Percentiles rank a stretch among this genome's conserved stretches.
These are phyloP conservation scores for Drosophila trichaetosa DNA, from an alignment of 2,888 invertebrate genomes.

Conservation along the genomic window DNA sequence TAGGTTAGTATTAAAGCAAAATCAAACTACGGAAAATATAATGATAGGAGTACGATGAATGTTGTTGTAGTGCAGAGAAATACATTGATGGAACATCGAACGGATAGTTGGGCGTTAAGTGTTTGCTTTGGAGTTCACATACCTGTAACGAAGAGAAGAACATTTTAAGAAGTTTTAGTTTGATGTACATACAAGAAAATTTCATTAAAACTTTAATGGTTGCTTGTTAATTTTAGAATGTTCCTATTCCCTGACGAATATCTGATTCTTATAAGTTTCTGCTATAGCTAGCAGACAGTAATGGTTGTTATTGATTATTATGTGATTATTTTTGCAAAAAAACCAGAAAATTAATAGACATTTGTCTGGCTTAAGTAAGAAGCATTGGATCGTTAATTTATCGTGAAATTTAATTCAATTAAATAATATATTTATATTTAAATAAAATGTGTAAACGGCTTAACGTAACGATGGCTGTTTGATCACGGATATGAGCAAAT, in stretches of 20 bases:
- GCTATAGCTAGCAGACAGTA: not conserved
- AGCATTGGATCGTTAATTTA: not conserved
- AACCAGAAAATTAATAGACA: not conserved
- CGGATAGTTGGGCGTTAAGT: constrained; percentile 23
- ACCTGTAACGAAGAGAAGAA: constrained; percentile 45
- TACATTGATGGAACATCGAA: constrained; percentile 66
- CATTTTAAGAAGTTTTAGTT: not conserved
- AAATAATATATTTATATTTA: not conserved
- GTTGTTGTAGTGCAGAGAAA: constrained; percentile 45
- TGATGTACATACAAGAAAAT: not conserved
- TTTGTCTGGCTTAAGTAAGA: not conserved
- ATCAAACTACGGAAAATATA: constrained; percentile 40
- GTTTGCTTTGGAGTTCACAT: constrained; percentile 23
- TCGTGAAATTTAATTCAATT: not conserved
- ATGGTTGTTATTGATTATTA: not conserved
- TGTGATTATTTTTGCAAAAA: not conserved
- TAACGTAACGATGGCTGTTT: not conserved
- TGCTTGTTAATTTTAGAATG: not conserved
- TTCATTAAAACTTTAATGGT: not conserved
- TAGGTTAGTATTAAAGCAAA: constrained; percentile 41
- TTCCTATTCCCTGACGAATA: not conserved
- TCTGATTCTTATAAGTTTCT: not conserved
- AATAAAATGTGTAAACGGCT: constrained; percentile 4
- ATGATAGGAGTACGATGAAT: constrained; percentile 31
- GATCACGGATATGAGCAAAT: constrained; percentile 22